phyloP scores from a whole-genome alignment of 2,113 vertebrate genomes.

The Nannobrachium achirus region DNA sequence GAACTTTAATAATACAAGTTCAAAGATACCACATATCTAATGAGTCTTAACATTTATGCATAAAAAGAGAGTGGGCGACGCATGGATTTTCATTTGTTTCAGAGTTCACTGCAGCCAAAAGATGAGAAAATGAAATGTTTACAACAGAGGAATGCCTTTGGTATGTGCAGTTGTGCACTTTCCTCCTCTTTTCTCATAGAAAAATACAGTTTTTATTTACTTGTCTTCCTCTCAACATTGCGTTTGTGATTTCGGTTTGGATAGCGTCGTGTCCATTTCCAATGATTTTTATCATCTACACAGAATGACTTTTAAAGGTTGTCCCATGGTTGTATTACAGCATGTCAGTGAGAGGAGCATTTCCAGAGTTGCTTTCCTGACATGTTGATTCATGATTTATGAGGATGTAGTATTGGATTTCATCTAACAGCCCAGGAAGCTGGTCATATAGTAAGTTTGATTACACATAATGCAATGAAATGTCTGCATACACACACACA shows the following conservation, averaged over 20 bases:
- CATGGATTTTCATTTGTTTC: constrained; percentile 32
- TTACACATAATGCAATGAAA: constrained; percentile 67
- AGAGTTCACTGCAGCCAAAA: constrained; percentile 32
- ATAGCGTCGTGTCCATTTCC: constrained; percentile 37
- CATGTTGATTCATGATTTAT: constrained; percentile 72
- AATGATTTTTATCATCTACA: constrained; percentile 54
- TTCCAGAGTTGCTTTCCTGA: constrained; percentile 62
- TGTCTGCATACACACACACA: constrained; percentile 44
- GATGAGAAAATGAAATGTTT: constrained; percentile 24
- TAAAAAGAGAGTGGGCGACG: constrained; percentile 43
- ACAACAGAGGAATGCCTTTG: constrained; percentile 32
- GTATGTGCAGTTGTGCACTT: constrained; percentile 22
- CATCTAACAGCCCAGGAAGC: constrained; percentile 61
- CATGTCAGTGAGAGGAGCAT: constrained; percentile 43
- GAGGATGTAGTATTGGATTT: constrained; percentile 64
- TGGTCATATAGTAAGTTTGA: constrained; percentile 65
- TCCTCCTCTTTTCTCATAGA: constrained; percentile 1
- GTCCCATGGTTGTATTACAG: constrained; percentile 46
- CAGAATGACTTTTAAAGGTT: constrained; percentile 60
- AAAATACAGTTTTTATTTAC: constrained; percentile 36
- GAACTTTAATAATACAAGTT: constrained; percentile 29
- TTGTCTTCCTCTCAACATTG: constrained; percentile 15
- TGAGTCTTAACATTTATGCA: constrained; percentile 49
- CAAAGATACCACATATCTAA: constrained; percentile 46
- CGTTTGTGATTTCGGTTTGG: constrained; percentile 40